phyloP scores from a whole-genome alignment of 1,140 invertebrate genomes.

The Bombus pascuorum region DNA sequence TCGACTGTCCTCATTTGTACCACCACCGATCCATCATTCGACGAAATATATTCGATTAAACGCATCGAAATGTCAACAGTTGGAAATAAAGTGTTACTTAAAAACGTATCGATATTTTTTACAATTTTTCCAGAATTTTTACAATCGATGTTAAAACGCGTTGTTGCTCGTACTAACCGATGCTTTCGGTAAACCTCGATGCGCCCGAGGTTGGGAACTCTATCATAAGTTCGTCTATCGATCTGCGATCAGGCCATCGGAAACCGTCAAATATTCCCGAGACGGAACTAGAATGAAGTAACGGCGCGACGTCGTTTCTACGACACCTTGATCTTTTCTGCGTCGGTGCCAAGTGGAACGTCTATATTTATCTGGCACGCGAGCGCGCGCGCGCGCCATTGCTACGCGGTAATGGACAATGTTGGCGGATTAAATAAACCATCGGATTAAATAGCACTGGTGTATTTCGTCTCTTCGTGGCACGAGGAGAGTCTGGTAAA shows the following conservation, averaged over 20 bases:
- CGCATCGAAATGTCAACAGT: too few species aligned
- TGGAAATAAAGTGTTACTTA: not conserved
- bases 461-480: not conserved
- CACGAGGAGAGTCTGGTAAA: not conserved
- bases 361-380: constrained; percentile 41
- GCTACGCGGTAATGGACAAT: constrained; percentile 8
- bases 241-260: not conserved
- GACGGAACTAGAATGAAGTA: not conserved
- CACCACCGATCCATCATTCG: not conserved
- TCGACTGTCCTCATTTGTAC: too few species aligned
- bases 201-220: not conserved
- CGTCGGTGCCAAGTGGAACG: constrained; percentile 43
- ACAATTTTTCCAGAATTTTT: not conserved
- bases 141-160: not conserved
- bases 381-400: not conserved
- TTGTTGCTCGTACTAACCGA: too few species aligned
- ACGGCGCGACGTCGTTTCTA: not conserved
- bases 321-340: constrained; percentile 50
- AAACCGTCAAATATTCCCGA: not conserved
- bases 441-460: constrained; percentile 27
- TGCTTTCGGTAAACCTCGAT: not conserved
- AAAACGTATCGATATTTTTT: not conserved
- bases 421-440: constrained; percentile 28
- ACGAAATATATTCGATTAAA: not conserved
- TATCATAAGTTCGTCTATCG: not conserved